Evolutionary conservation across 2,888 invertebrate species (phyloP).

Genomic region (Macrostomum cliftonense): DNA sequence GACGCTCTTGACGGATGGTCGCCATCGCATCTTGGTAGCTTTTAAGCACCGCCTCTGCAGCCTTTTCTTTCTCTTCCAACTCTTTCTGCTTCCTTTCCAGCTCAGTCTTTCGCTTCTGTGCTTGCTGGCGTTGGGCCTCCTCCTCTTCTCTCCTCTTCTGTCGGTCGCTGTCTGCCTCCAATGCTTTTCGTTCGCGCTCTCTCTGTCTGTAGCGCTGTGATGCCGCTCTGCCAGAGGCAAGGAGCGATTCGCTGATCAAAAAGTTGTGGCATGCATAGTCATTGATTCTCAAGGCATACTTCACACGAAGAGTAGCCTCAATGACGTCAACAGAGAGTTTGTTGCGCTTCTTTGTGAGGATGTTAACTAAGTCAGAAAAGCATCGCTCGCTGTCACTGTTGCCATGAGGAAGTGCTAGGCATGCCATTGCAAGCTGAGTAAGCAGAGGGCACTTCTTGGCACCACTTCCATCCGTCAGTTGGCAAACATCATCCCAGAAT

Average conservation of each 20-base stretch:
- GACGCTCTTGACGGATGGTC: too few relatives aligned
- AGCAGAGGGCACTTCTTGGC: not conserved
- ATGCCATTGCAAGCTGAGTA: constrained; percentile 3
- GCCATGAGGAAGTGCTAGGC: constrained; percentile 4
- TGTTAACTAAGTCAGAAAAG: constrained; percentile 3
- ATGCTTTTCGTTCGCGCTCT: not conserved
- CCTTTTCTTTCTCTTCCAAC: too few relatives aligned
- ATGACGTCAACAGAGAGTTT: not conserved
- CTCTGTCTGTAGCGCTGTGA: not conserved
- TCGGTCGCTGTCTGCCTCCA: not conserved
- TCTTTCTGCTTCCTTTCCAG: not conserved
- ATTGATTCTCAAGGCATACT: not conserved
- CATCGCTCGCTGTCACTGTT: constrained; percentile 5
- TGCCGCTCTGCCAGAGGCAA: not conserved
- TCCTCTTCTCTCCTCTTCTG: not conserved
- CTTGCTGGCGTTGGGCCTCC: not conserved
- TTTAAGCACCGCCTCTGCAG: too few relatives aligned
- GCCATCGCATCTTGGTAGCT: too few relatives aligned
- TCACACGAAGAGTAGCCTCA: not conserved
- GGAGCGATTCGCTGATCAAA: not conserved
- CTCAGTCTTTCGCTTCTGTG: not conserved
- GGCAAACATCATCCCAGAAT: not conserved
- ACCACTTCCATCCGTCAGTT: not conserved
- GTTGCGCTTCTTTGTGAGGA: constrained; percentile 4
- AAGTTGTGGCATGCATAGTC: not conserved